phyloP scores from a whole-genome alignment of 2,888 invertebrate genomes.

The Pollenia angustigena region DNA sequence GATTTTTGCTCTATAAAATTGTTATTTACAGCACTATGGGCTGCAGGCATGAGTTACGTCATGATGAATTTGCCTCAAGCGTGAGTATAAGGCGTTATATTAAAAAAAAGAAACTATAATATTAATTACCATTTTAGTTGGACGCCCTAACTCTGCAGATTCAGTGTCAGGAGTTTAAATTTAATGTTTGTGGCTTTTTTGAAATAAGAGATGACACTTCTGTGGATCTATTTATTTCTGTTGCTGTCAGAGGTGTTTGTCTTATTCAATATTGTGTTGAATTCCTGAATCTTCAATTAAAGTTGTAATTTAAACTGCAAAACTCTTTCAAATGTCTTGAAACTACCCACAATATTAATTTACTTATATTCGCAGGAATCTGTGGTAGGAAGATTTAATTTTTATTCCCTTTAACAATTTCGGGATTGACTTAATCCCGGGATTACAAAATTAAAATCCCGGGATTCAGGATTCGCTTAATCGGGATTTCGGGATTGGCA shows the following conservation, averaged over 20 bases:
- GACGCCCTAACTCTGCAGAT: constrained; percentile 60
- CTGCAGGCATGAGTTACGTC: neutral
- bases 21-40: constrained; percentile 34
- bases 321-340: too few species aligned
- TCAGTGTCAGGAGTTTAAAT: constrained; percentile 1
- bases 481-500: too few species aligned
- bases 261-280: too few species aligned
- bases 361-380: too few species aligned
- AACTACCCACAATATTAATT: too few species aligned
- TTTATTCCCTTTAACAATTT: too few species aligned
- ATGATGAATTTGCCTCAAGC: constrained; percentile 27
- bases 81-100: constrained; percentile 28
- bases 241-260: neutral
- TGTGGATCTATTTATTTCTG: constrained; percentile 15
- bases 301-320: neutral
- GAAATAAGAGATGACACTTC: constrained; percentile 37
- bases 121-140: constrained; percentile 57
- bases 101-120: neutral
- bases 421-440: too few species aligned
- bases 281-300: too few species aligned
- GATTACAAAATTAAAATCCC: too few species aligned
- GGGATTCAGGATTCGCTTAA: too few species aligned
- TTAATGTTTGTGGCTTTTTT: constrained; percentile 53
- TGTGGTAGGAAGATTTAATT: too few species aligned
- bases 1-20: constrained; percentile 16